Conservation (phyloP, 2,797 vertebrate species). For the Chiroxiphia lanceolata region DNA sequence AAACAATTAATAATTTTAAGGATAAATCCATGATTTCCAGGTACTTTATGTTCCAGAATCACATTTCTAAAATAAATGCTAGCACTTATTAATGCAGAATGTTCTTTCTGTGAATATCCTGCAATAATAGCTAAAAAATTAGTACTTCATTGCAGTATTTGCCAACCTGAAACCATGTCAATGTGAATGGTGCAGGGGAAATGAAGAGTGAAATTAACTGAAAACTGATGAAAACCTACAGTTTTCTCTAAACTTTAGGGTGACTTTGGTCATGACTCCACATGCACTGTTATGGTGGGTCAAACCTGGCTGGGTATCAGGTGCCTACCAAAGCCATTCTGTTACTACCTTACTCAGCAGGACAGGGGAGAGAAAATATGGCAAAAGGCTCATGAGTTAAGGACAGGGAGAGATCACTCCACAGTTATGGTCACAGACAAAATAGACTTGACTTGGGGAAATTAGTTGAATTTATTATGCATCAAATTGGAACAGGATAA, state of each 20-base stretch:
- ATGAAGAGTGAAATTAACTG: conserved; percentile 39
- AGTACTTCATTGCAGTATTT: not conserved
- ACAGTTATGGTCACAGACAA: not conserved
- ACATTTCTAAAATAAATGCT: not conserved
- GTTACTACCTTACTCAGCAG: not conserved
- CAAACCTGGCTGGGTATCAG: not conserved
- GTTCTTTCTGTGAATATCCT: not conserved
- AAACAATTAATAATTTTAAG: not conserved
- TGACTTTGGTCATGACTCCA: not conserved
- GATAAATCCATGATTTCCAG: not conserved
- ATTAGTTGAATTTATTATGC: not conserved
- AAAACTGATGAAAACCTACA: not conserved
- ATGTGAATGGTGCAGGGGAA: not conserved
- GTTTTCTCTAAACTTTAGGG: not conserved
- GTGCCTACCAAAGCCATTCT: not conserved
- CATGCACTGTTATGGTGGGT: not conserved
- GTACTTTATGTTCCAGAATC: not conserved
- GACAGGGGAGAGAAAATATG: not conserved
- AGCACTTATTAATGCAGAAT: not conserved
- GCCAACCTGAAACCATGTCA: not conserved
- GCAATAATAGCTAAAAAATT: not conserved
- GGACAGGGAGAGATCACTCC: not conserved
- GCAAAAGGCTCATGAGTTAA: not conserved
- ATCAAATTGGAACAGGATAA: not conserved
- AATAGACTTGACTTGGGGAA: not conserved